Conservation (phyloP, 2,113 vertebrate species). For the Reinhardtius hippoglossoides region DNA sequence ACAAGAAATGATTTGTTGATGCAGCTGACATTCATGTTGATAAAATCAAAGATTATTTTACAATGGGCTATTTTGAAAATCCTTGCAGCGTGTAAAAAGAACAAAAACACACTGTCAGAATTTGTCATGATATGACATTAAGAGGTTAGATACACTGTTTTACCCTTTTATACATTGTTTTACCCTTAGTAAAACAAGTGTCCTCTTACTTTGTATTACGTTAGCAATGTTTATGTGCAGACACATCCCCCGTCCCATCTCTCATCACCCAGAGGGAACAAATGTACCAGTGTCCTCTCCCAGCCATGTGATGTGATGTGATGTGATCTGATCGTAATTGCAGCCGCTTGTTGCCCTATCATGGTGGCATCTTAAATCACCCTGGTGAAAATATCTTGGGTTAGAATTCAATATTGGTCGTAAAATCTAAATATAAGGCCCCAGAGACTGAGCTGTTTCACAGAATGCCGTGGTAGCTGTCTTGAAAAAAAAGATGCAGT, state of each 20-base stretch:
- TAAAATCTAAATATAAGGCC: conserved; percentile 82
- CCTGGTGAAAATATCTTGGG: conserved; percentile 61
- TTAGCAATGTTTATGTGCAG: conserved; percentile 17
- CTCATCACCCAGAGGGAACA: conserved; percentile 50
- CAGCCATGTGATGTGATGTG: conserved; percentile 47
- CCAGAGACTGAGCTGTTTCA: conserved; percentile 60
- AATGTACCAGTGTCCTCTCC: conserved; percentile 42
- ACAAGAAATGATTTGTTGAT: not conserved
- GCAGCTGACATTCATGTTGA: conserved; percentile 14
- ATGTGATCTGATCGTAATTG: conserved; percentile 51
- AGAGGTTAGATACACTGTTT: conserved; percentile 32
- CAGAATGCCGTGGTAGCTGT: conserved; percentile 47
- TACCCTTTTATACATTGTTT: no score
- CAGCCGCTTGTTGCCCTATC: conserved; percentile 39
- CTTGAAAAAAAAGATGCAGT: conserved; percentile 52
- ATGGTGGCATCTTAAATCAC: conserved; percentile 67
- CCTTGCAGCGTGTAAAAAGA: not conserved
- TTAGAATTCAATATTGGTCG: conserved; percentile 78
- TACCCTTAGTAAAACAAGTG: conserved; percentile 15
- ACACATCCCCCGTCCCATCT: conserved; percentile 25
- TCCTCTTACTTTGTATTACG: conserved; percentile 18
- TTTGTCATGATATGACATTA: conserved; percentile 10
- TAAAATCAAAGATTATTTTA: conserved; percentile 7
- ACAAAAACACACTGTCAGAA: not conserved
- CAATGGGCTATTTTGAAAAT: not conserved